Conservation (phyloP, 2,113 vertebrate species). For the Alexandromys fortis region DNA sequence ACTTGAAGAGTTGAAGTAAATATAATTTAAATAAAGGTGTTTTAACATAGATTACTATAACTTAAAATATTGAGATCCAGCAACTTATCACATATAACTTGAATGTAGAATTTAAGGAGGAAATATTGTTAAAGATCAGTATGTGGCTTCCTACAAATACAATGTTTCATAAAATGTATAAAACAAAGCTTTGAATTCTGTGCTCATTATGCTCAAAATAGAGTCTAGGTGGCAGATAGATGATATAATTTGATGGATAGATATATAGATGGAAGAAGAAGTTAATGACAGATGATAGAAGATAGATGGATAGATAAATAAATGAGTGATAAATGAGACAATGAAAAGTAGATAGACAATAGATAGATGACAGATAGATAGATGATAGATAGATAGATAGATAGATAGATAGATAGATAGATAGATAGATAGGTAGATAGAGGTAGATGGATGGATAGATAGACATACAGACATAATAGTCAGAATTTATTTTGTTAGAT, state of each 20-base stretch:
- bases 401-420: neutral
- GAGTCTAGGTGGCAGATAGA: neutral
- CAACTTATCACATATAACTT: neutral
- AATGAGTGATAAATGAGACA: no score
- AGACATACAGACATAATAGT: no score
- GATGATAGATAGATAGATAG: neutral
- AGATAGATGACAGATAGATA: neutral
- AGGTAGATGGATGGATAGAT: neutral
- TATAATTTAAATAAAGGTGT: neutral
- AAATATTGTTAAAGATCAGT: neutral
- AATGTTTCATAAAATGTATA: neutral
- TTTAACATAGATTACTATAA: neutral
- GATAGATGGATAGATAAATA: neutral
- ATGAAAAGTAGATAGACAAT: neutral
- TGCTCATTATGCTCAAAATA: neutral
- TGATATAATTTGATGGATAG: neutral
- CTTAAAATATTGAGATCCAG: neutral
- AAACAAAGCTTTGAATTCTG: neutral
- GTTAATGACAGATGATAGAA: neutral
- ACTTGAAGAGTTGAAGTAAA: conserved; percentile 27
- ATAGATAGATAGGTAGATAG: neutral
- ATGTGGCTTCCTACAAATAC: neutral
- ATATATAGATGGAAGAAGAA: neutral
- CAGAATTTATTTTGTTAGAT: neutral
- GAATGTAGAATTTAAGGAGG: neutral